Evolutionary conservation across 2,797 vertebrate species (phyloP).

Genomic region (Eospalax fontanierii): DNA sequence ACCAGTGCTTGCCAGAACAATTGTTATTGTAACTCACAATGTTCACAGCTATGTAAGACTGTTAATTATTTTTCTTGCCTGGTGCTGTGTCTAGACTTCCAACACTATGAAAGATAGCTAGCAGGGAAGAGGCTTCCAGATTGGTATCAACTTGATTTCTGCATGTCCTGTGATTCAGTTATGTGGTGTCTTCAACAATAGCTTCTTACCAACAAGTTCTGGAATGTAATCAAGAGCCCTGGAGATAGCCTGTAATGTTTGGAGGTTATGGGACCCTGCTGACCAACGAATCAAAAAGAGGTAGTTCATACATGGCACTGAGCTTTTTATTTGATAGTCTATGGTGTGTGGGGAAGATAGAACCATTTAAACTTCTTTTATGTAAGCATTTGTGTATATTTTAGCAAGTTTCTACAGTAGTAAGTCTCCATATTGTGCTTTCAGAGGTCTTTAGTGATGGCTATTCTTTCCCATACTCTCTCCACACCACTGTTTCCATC

Average conservation of each 20-base stretch:
- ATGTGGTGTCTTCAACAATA: too few relatives aligned
- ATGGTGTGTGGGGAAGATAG: background rate
- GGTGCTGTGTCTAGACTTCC: background rate
- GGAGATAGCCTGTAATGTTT: background rate
- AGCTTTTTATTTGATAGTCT: background rate
- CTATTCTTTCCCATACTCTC: background rate
- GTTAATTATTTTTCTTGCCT: background rate
- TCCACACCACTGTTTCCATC: background rate
- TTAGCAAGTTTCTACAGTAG: background rate
- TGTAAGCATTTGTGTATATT: background rate
- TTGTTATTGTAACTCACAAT: background rate
- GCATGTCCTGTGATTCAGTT: background rate
- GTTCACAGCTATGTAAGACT: too few relatives aligned
- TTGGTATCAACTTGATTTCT: background rate
- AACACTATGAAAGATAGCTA: background rate
- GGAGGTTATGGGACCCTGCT: too few relatives aligned
- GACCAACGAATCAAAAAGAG: background rate
- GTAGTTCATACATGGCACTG: background rate
- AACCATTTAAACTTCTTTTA: too few relatives aligned
- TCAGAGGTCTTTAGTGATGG: too few relatives aligned
- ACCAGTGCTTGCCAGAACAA: background rate
- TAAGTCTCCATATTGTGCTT: background rate
- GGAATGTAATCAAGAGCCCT: background rate
- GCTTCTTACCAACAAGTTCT: background rate
- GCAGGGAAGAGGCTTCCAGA: background rate